Base-by-base conservation (phyloP, 2,797 vertebrate genomes). In the Myoxocephalus aenaeus region DNA sequence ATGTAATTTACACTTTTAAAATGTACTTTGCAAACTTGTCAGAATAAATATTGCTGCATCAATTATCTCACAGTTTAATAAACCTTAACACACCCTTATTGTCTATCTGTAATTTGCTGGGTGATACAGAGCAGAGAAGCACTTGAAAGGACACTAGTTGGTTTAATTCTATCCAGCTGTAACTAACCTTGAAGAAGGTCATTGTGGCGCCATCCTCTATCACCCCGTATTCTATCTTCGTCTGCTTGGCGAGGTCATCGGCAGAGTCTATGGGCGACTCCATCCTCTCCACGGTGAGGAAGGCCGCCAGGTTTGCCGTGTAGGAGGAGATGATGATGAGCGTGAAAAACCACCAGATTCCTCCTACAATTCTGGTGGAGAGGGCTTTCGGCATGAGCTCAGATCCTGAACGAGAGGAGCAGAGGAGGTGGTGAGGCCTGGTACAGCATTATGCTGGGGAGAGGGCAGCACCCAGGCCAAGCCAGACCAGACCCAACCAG, bases 331-430 rank as follows among this genome's bases (percentile, higher is more conserved):
- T 99, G 96, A 99, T 99, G 96, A 99, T 99, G 94, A 99, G 97
- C 71, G 98, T 99, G 94, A 99, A 99, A 97, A 99, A 99, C 98
- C 98, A 99, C 98, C 98, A 99, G 95, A 99, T 99, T 92, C 98
- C 98, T 93, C 98, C 98, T 90, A 99, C 98, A 95, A 99, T 99
- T 95, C 98, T 97, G 95, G 98, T 99, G 93, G 98, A 99, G 87
- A 99, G 97, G 87, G 98, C 98, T 97, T 98, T 99, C 86, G 98
- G 98, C 98, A 99, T 99, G 93, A 99, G 98, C 94, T 99, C 98
- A 96, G 98, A 99, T 96, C 98, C 98, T 99, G 94, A 95, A 83
- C 87, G 86, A 97, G 95, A 96, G 95, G 93, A 92, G 82, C 85
- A 92, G 77, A 93, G 82, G 64, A 70, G 12, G 67, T 7, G 65